Evolutionary conservation across 2,113 vertebrate genomes (phyloP).

Genomic region (Tonatia bakeri): DNA sequence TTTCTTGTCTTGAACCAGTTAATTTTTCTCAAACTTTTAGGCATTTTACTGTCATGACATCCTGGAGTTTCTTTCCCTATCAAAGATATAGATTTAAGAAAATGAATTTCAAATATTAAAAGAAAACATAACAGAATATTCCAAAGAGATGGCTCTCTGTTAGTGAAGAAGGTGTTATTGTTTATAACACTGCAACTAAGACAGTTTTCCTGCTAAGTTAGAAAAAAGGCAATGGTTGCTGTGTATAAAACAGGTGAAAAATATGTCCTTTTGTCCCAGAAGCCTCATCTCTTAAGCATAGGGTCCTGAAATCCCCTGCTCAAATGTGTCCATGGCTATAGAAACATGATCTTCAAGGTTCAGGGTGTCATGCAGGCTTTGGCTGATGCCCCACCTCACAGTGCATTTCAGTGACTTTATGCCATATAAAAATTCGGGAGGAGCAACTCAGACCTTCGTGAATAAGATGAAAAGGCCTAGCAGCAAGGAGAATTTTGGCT

Average conservation of each 20-base stretch:
- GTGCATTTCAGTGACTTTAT: background rate
- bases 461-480: slow-evolving; percentile 23
- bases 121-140: background rate
- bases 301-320: background rate
- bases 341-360: background rate
- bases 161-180: background rate
- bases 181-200: background rate
- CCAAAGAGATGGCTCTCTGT: background rate
- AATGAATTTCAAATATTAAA: background rate
- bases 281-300: background rate
- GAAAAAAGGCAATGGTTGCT: background rate
- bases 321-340: background rate
- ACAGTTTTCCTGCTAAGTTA: background rate
- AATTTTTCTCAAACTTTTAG: slow-evolving; percentile 10
- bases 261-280: background rate
- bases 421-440: background rate
- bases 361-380: background rate
- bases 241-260: background rate
- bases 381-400: background rate
- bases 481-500: slow-evolving; percentile 44
- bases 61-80: background rate
- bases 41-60: background rate
- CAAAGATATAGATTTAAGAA: background rate
- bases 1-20: background rate
- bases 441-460: background rate